These are phyloP conservation scores for Psettodes erumei DNA, from an alignment of 2,113 vertebrate genomes.

Conservation along the genomic window DNA sequence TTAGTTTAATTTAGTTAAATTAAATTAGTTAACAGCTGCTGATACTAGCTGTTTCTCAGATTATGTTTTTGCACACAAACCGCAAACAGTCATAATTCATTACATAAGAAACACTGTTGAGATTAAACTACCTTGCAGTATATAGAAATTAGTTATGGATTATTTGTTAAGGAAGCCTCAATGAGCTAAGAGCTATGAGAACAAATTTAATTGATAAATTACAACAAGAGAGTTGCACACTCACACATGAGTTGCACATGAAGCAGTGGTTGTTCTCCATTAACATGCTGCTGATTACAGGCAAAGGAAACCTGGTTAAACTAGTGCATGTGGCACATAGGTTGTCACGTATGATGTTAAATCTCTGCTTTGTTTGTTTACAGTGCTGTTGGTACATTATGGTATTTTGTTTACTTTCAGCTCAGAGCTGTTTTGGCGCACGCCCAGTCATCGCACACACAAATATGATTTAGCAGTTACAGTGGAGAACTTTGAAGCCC, in stretches of 20 bases:
- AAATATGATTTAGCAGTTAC: too few relatives aligned
- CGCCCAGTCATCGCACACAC: not conserved
- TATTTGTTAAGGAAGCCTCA: too few relatives aligned
- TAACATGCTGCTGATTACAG: not conserved
- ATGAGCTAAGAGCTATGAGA: too few relatives aligned
- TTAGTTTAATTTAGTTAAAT: too few relatives aligned
- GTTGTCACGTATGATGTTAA: not conserved
- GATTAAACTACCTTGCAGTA: not conserved
- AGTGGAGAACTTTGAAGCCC: too few relatives aligned
- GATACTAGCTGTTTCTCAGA: not conserved
- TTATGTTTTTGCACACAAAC: not conserved
- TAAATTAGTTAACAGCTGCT: too few relatives aligned
- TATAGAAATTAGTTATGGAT: not conserved
- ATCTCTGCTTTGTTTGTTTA: constrained; percentile 5
- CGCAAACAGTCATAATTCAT: not conserved
- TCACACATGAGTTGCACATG: too few relatives aligned
- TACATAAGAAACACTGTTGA: not conserved
- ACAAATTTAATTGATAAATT: too few relatives aligned
- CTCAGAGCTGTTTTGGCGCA: not conserved
- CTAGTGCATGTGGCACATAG: not conserved
- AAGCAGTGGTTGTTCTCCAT: not conserved
- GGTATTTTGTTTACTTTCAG: not conserved
- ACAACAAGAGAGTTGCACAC: too few relatives aligned
- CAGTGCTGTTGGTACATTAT: not conserved
- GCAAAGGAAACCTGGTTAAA: not conserved